Conservation (phyloP, 2,888 invertebrate species). For the Euclidia mi region DNA sequence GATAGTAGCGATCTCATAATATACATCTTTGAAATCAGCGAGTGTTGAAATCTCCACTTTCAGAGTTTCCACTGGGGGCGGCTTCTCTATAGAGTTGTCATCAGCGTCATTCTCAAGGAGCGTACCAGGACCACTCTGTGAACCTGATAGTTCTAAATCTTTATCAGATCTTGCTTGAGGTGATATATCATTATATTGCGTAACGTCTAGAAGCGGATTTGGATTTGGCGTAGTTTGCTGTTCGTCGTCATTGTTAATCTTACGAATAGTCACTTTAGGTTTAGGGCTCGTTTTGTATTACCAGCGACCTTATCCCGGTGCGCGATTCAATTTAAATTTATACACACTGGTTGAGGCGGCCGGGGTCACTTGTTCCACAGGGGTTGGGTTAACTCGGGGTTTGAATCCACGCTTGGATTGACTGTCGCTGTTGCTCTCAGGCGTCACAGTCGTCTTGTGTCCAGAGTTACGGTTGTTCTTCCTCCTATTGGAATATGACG, state of each 20-base stretch:
- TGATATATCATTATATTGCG: slow-evolving; percentile 88
- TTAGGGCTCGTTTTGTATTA: slow-evolving; percentile 97
- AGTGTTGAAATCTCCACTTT: slow-evolving; percentile 97
- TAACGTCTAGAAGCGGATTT: slow-evolving; percentile 81
- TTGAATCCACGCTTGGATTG: slow-evolving; percentile 92
- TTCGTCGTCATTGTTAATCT: slow-evolving; percentile 90
- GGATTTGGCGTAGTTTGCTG: slow-evolving; percentile 83
- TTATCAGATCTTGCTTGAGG: slow-evolving; percentile 90
- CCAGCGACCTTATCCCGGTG: slow-evolving; percentile 96
- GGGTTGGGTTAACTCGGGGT: slow-evolving; percentile 90
- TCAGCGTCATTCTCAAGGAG: slow-evolving; percentile 91
- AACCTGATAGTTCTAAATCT: slow-evolving; percentile 94
- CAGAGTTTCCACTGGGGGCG: slow-evolving; percentile 93
- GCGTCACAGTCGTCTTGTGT: slow-evolving; percentile 81
- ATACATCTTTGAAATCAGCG: slow-evolving; percentile 95
- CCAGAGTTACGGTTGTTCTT: slow-evolving; percentile 83
- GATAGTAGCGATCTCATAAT: slow-evolving; percentile 97
- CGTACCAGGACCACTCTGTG: slow-evolving; percentile 90
- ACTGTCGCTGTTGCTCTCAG: slow-evolving; percentile 78
- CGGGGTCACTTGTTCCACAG: slow-evolving; percentile 88
- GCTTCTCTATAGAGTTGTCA: slow-evolving; percentile 91
- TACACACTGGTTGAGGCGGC: slow-evolving; percentile 91
- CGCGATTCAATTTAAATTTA: slow-evolving; percentile 95
- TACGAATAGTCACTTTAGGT: slow-evolving; percentile 95
- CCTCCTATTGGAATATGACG: slow-evolving; percentile 88